phyloP scores from a whole-genome alignment of 2,797 vertebrate genomes.

The Pampus argenteus region DNA sequence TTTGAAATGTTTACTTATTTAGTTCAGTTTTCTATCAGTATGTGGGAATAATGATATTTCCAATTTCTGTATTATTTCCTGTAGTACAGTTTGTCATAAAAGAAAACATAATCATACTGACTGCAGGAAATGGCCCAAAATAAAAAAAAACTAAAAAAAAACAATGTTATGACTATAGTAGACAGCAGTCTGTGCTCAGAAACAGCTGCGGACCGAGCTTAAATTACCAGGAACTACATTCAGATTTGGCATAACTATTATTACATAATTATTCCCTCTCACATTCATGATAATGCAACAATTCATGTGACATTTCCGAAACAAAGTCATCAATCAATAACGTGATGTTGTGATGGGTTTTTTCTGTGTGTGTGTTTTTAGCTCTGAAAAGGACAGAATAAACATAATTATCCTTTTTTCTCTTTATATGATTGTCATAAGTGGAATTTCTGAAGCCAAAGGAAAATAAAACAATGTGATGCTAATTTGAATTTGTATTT shows the following conservation, averaged over 20 bases:
- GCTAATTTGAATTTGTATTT: background rate
- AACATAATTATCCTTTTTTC: conserved; percentile 23
- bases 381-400: conserved; percentile 48
- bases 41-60: too few relatives aligned
- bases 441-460: background rate
- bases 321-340: conserved; percentile 12
- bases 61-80: conserved; percentile 10
- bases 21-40: too few relatives aligned
- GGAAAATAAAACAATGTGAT: conserved; percentile 4
- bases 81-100: conserved; percentile 30
- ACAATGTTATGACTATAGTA: conserved; percentile 27
- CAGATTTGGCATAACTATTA: background rate
- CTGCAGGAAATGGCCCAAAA: conserved; percentile 36
- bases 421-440: background rate
- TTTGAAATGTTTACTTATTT: background rate
- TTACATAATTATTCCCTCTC: background rate
- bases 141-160: too few relatives aligned
- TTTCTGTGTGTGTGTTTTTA: conserved; percentile 8
- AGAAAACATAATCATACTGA: conserved; percentile 42
- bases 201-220: conserved; percentile 2
- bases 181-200: conserved; percentile 14
- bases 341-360: background rate
- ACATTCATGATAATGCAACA: background rate
- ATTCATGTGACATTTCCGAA: conserved; percentile 35
- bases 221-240: too few relatives aligned